Evolutionary conservation across 2,888 invertebrate species (phyloP).

Genomic region (Eristalinus aeneus): DNA sequence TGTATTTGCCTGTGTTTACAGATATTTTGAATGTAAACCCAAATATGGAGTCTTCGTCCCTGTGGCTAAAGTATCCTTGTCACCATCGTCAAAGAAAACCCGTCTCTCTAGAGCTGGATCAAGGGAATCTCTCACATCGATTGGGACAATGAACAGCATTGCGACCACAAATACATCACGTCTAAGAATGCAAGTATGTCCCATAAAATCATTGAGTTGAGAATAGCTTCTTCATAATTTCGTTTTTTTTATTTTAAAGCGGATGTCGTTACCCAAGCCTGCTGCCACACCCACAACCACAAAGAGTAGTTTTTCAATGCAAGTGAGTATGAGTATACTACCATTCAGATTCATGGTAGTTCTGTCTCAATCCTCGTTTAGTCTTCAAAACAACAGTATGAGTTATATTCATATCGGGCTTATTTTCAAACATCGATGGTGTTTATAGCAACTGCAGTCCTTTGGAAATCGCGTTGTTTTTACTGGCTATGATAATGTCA

Average conservation of each 20-base stretch:
- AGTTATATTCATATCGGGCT: too few relatives aligned
- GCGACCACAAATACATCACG: slow-evolving; percentile 82
- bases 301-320: slow-evolving; percentile 79
- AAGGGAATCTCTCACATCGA: slow-evolving; percentile 89
- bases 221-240: slow-evolving; percentile 12
- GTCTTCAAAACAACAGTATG: too few relatives aligned
- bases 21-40: slow-evolving; percentile 96
- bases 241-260: slow-evolving; percentile 73
- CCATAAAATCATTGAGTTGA: too few relatives aligned
- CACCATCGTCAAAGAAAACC: slow-evolving; percentile 87
- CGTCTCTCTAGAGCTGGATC: slow-evolving; percentile 89
- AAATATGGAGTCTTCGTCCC: slow-evolving; percentile 97
- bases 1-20: slow-evolving; percentile 81
- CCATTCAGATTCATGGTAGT: too few relatives aligned
- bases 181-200: slow-evolving; percentile 79
- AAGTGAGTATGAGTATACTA: slow-evolving; percentile 73
- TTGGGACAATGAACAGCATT: slow-evolving; percentile 84
- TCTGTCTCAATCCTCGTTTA: neutral
- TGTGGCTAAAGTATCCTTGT: slow-evolving; percentile 92
- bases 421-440: too few relatives aligned
- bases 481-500: too few relatives aligned
- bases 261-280: slow-evolving; percentile 77
- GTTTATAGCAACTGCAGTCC: too few relatives aligned
- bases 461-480: too few relatives aligned
- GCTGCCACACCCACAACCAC: slow-evolving; percentile 74